Evolutionary conservation across 2,797 vertebrate genomes (phyloP), one percentile per base, ranked within the genome.

Genomic region (Varecia variegata): DNA sequence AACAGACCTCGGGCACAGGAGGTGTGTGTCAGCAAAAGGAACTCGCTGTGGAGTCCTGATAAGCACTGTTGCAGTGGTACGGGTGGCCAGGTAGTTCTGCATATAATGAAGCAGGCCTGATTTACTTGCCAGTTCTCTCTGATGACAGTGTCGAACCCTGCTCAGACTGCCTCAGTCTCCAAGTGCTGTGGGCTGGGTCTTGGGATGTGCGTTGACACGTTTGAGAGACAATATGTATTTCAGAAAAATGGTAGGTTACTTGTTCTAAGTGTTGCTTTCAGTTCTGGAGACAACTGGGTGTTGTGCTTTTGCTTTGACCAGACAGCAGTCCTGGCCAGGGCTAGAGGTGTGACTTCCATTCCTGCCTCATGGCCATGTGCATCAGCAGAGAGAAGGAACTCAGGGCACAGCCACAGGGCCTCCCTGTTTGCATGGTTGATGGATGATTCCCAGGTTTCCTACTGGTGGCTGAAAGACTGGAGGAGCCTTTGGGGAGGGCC

Each of bases 1-100:
- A 86, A 81, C 38, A 21, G 58, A 84, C 21, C 50, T 73, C 58
- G 45, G 76, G 60, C 67, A 23, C 5, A 21, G 6, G 50, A 93
- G 93, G 54, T 73, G 88, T 96, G 84, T 23, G 23, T 74, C 74
- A 79, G 92, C 47, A 40, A 68, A 56, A 90, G 82, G 77, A 77
- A 54, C 85, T 96, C 80, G 13, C 47, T 47, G 7, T 58, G 25
- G n/a, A 60, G 62, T 80, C 84, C 56, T 84, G 86, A 74, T 45
- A 58, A 90, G 32, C 73, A 82, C 40, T 54, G 70, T 86, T 73
- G 35, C 2, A 35, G 40, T 9, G 32, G 77, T 50, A 67, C 5
- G 12, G 80, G 81, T 32, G 40, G 45, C 93, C 52, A 18, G 35
- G 23, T 47, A 20, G 62, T 71, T 73, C 73, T 43, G 38, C 68